Conservation (phyloP, 2,797 vertebrate genomes). For the Catharus ustulatus region DNA sequence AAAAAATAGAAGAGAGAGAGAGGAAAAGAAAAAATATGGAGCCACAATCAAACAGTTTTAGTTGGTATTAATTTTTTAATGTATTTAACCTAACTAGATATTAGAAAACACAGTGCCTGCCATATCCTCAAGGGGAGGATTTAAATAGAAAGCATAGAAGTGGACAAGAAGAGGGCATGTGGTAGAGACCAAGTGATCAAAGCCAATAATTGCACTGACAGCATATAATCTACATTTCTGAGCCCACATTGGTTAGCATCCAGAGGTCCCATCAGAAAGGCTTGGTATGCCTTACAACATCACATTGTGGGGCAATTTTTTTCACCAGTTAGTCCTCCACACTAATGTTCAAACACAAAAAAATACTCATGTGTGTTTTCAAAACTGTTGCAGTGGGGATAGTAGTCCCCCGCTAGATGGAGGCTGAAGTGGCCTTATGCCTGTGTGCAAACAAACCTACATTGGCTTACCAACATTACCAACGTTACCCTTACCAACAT, state of each 20-base stretch:
- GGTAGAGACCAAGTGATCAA: neutral
- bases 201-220: neutral
- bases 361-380: neutral
- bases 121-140: neutral
- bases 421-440: neutral
- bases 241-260: neutral
- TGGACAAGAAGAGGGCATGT: neutral
- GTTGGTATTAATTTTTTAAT: neutral
- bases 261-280: neutral
- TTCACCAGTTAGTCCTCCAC: neutral
- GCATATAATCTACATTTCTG: neutral
- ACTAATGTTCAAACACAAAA: neutral
- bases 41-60: neutral
- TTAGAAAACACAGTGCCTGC: neutral
- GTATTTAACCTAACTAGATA: neutral
- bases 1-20: neutral
- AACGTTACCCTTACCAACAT: neutral
- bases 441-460: neutral
- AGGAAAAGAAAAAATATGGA: neutral
- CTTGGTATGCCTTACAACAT: neutral
- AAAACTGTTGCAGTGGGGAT: neutral
- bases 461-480: accelerated
- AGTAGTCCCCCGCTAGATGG: neutral
- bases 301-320: neutral
- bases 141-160: neutral